Evolutionary conservation across 2,113 vertebrate genomes (phyloP).

Genomic region (Engystomops pustulosus): DNA sequence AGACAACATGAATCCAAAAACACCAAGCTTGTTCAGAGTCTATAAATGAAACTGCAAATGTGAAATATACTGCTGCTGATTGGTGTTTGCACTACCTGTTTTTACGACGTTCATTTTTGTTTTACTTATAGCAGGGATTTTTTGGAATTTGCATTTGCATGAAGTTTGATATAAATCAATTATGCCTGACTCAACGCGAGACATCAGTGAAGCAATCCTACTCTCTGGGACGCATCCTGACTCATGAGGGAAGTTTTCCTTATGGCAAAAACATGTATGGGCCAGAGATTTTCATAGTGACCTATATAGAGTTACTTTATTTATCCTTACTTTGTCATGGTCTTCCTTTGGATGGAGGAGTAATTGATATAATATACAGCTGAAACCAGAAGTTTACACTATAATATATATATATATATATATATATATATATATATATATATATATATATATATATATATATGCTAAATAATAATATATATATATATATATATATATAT

Average conservation of each 20-base stretch:
- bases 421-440: too few species aligned
- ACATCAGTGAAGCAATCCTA: neutral
- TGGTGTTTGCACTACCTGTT: too few species aligned
- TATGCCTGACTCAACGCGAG: neutral
- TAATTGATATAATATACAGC: too few species aligned
- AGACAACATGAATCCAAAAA: too few species aligned
- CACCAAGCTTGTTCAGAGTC: too few species aligned
- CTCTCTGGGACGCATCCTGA: constrained; percentile 1
- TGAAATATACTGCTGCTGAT: neutral
- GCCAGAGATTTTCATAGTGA: neutral
- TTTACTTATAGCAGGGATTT: neutral
- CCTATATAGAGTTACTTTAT: neutral
- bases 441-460: too few species aligned
- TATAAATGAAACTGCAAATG: neutral
- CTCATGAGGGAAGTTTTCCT: constrained; percentile 14
- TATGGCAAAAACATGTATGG: neutral
- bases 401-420: too few species aligned
- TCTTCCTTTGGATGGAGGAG: neutral
- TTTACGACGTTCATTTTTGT: neutral
- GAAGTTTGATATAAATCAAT: neutral
- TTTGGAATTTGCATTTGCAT: neutral
- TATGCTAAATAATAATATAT: too few species aligned
- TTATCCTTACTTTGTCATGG: neutral
- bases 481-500: too few species aligned
- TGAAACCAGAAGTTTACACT: too few species aligned